These are phyloP conservation scores for Danaus melanippus DNA, from an alignment of 1,140 invertebrate species.

Conservation along the genomic window DNA sequence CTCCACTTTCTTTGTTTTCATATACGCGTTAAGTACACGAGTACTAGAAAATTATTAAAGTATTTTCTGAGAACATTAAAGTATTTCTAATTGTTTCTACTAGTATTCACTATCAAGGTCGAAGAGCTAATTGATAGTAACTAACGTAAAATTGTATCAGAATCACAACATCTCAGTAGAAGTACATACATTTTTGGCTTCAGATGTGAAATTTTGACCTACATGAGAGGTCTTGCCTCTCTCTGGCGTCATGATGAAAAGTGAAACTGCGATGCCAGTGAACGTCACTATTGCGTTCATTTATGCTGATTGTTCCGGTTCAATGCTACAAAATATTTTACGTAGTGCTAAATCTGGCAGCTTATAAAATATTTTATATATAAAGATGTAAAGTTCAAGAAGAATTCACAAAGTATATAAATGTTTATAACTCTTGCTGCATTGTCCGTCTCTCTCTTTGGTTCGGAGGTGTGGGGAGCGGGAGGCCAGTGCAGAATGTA, in stretches of 20 bases:
- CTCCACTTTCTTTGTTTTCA: too few species aligned
- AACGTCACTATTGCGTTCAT: constrained; percentile 48
- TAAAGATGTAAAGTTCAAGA: constrained; percentile 1
- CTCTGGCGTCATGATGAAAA: constrained; percentile 65
- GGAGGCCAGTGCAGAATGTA: constrained; percentile 59
- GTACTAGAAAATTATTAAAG: too few species aligned
- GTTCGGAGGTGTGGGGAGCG: constrained; percentile 34
- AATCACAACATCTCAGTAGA: constrained; percentile 5
- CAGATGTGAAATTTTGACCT: constrained; percentile 62
- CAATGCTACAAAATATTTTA: constrained; percentile 35
- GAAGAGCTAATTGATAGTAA: too few species aligned
- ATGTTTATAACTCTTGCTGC: constrained; percentile 26
- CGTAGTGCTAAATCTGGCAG: constrained; percentile 13
- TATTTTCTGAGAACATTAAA: too few species aligned
- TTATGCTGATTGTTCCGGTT: constrained; percentile 65
- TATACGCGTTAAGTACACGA: too few species aligned
- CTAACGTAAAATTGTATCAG: constrained; percentile 12
- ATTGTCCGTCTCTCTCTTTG: constrained; percentile 58
- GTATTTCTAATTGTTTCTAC: too few species aligned
- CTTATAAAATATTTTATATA: constrained; percentile 8
- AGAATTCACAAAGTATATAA: too few species aligned
- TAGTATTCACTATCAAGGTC: too few species aligned
- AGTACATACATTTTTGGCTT: constrained; percentile 39
- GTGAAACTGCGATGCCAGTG: constrained; percentile 59
- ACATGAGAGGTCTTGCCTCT: constrained; percentile 62